phyloP scores from a whole-genome alignment of 2,113 vertebrate genomes.

The Daboia siamensis region DNA sequence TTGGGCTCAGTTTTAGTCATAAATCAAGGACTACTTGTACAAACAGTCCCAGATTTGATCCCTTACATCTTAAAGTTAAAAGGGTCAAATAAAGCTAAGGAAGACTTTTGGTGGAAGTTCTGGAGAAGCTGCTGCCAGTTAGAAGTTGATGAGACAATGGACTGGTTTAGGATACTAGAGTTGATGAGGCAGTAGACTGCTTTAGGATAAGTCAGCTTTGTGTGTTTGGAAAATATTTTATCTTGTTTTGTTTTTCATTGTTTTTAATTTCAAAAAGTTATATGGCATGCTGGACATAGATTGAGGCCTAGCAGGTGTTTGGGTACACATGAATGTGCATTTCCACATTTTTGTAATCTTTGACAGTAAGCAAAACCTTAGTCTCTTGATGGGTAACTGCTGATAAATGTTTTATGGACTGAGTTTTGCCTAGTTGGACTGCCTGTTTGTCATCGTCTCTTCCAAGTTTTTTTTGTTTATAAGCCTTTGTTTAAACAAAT shows the following conservation, averaged over 20 bases:
- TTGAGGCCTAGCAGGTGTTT: neutral
- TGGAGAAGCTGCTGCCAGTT: neutral
- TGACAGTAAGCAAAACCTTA: neutral
- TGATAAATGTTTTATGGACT: neutral
- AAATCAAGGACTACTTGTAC: neutral
- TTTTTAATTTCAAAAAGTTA: neutral
- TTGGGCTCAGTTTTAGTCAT: too few relatives aligned
- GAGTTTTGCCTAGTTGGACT: neutral
- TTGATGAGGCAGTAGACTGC: neutral
- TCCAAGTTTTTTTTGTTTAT: conserved; percentile 18
- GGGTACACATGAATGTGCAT: neutral
- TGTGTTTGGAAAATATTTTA: neutral
- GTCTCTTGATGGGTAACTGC: neutral
- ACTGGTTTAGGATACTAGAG: neutral
- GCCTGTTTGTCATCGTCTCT: neutral
- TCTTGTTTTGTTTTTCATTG: neutral
- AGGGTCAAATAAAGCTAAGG: neutral
- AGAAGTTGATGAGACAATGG: neutral
- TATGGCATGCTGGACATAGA: neutral
- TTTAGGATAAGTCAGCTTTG: neutral
- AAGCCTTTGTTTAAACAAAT: neutral
- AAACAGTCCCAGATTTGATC: neutral
- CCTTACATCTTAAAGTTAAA: neutral
- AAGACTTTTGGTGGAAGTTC: neutral
- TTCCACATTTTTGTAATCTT: neutral